A percentile compares a stretch with the other conserved stretches of the same genome.
These are phyloP conservation scores for Tetramorium bicarinatum DNA, from an alignment of 2,888 invertebrate species.

Conservation along the genomic window DNA sequence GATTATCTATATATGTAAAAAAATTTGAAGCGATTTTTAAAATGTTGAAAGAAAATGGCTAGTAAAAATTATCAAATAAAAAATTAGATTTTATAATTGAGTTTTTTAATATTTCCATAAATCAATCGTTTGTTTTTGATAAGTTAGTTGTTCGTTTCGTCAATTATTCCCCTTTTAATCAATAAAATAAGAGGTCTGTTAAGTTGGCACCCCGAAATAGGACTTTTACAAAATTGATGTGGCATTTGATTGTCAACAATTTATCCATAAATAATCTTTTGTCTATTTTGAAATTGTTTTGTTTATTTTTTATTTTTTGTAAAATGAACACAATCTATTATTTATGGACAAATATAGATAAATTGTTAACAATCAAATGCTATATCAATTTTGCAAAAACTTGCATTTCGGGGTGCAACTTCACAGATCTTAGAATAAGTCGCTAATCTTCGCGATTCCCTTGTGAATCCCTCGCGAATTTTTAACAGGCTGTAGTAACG, in stretches of 20 bases:
- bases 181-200: not conserved
- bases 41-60: not conserved
- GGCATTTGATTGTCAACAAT: too few species aligned
- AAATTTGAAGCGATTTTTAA: not conserved
- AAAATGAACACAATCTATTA: too few species aligned
- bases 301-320: too few species aligned
- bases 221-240: too few species aligned
- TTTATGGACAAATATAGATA: too few species aligned
- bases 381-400: too few species aligned
- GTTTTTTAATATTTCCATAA: constrained; percentile 17
- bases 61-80: not conserved
- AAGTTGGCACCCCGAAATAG: too few species aligned
- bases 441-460: not conserved
- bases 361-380: too few species aligned
- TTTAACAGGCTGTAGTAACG: constrained; percentile 22
- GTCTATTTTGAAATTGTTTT: too few species aligned
- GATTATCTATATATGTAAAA: not conserved
- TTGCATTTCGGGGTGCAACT: too few species aligned
- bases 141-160: not conserved
- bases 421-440: not conserved
- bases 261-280: too few species aligned
- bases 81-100: too few species aligned
- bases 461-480: constrained; percentile 9
- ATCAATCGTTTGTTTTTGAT: not conserved
- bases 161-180: constrained; percentile 1